A percentile compares a stretch with the other conserved stretches of the same genome.
Conservation (phyloP, 2,797 vertebrate genomes). For the Coilia nasus region DNA sequence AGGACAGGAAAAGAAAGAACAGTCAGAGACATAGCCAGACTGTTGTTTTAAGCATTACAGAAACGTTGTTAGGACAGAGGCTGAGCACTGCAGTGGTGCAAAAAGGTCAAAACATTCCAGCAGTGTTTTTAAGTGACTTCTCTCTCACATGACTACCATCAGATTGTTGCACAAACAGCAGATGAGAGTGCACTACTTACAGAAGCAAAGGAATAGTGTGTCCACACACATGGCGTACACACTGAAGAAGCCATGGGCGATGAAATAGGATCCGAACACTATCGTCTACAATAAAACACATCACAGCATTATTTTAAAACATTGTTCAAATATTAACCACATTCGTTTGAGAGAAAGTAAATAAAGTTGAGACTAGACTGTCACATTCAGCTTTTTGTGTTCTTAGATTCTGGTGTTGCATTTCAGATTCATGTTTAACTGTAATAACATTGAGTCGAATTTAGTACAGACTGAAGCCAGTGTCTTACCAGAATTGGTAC, state of each 20-base stretch:
- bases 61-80: constrained; percentile 1
- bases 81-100: no score
- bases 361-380: not conserved
- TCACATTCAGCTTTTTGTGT: not conserved
- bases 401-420: not conserved
- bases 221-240: constrained; percentile 98
- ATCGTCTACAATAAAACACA: constrained; percentile 77
- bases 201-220: constrained; percentile 98
- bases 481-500: constrained; percentile 89
- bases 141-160: not conserved
- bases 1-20: constrained; percentile 60
- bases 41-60: constrained; percentile 56
- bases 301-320: not conserved
- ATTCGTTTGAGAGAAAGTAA: not conserved
- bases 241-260: constrained; percentile 97
- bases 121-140: not conserved
- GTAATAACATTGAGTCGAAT: not conserved
- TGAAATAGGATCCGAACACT: constrained; percentile 90
- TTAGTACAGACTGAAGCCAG: not conserved
- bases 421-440: not conserved
- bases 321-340: not conserved
- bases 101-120: not conserved
- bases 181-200: constrained; percentile 78
- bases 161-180: not conserved
- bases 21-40: constrained; percentile 64